phyloP scores from a whole-genome alignment of 2,797 vertebrate genomes.

The Chelonia mydas region DNA sequence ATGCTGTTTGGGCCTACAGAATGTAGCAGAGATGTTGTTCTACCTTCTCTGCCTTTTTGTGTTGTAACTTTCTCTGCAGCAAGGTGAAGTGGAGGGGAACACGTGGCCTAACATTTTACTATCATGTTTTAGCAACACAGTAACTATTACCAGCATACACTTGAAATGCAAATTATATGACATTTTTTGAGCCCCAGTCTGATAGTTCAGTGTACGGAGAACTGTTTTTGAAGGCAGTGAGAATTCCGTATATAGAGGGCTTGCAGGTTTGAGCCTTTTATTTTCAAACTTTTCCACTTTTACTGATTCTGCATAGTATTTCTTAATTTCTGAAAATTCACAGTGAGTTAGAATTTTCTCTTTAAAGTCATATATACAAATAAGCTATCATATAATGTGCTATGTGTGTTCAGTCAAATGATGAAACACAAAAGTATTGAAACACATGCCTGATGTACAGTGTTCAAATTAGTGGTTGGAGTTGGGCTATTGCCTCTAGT shows the following conservation, averaged over 20 bases:
- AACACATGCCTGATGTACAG: background rate
- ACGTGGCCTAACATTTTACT: background rate
- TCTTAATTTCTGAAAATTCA: background rate
- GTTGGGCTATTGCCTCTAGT: background rate
- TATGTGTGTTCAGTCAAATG: background rate
- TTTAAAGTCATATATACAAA: background rate
- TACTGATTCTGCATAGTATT: background rate
- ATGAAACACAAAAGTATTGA: background rate
- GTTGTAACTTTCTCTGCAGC: background rate
- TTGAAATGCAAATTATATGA: background rate
- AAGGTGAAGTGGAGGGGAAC: background rate
- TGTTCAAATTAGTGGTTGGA: background rate
- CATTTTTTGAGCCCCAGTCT: background rate
- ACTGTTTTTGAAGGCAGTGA: background rate
- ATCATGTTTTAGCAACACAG: background rate
- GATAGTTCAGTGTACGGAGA: background rate
- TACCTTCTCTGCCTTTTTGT: background rate
- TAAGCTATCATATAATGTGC: background rate
- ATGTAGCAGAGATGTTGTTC: background rate
- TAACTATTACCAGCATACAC: background rate
- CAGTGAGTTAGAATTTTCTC: background rate
- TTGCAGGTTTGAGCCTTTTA: background rate
- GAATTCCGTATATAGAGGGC: background rate
- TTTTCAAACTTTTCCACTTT: background rate
- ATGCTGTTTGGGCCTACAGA: background rate